Percentiles rank a stretch among this genome's conserved stretches.
Evolutionary conservation across 2,888 invertebrate species (phyloP).

Genomic region (Tiphia femorata): DNA sequence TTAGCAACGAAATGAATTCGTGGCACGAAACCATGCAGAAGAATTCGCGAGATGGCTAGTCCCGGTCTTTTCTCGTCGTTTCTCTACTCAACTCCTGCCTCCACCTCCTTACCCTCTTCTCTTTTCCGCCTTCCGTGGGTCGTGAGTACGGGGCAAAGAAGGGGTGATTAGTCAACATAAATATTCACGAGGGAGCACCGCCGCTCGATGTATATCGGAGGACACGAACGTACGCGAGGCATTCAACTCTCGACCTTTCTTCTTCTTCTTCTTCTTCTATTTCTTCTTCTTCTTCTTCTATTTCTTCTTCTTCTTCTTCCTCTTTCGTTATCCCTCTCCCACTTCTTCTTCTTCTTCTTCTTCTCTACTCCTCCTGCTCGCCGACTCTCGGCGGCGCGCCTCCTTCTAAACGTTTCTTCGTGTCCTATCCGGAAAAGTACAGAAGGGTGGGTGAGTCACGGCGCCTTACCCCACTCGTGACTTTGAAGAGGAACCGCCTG

Average conservation of each 20-base stretch:
- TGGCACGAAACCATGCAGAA: too few species aligned
- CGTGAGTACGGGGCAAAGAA: too few species aligned
- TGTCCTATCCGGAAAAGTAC: conserved; percentile 12
- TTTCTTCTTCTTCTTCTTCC: neutral
- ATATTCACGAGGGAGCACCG: neutral
- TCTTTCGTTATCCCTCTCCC: neutral
- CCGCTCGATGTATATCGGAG: neutral
- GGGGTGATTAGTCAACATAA: neutral
- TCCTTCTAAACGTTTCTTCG: conserved; percentile 19
- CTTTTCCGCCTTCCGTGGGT: too few species aligned
- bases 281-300: neutral
- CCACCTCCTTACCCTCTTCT: too few species aligned
- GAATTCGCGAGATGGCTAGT: too few species aligned
- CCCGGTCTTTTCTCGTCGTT: too few species aligned
- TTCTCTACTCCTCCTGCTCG: neutral
- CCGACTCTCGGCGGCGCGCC: neutral
- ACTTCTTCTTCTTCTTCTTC: conserved; percentile 6
- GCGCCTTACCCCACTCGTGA: too few species aligned
- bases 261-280: neutral
- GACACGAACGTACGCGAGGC: neutral
- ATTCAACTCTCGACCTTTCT: conserved; percentile 3
- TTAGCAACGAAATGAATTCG: too few species aligned
- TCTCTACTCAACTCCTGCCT: too few species aligned
- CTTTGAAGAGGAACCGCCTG: conserved; percentile 3
- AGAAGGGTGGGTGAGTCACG: conserved; percentile 2